Evolutionary conservation across 2,797 vertebrate genomes (phyloP).

Genomic region (Serranus cabrilla): DNA sequence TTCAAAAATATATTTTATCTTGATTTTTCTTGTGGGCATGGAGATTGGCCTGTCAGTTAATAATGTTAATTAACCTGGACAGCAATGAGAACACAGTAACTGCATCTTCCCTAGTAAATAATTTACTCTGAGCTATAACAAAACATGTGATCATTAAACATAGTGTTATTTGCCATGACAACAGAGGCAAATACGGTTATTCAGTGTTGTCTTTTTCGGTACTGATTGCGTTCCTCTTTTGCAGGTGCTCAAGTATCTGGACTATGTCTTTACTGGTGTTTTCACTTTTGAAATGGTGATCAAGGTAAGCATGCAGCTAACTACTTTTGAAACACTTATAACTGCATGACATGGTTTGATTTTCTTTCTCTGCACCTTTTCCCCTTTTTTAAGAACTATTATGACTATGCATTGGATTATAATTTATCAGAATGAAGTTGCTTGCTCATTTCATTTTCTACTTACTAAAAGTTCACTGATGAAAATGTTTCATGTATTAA

Average conservation of each 20-base stretch:
- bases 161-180: not conserved
- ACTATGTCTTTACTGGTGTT: constrained; percentile 97
- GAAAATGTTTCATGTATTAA: not conserved
- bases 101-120: not conserved
- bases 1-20: not conserved
- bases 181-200: not conserved
- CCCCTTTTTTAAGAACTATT: not conserved
- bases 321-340: not conserved
- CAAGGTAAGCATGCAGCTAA: constrained; percentile 88
- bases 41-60: not conserved
- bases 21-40: not conserved
- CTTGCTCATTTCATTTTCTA: constrained; percentile 8
- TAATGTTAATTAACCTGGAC: not conserved
- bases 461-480: constrained; percentile 14
- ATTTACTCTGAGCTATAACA: not conserved
- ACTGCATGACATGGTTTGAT: not conserved
- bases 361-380: not conserved
- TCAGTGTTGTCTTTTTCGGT: not conserved
- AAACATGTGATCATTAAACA: not conserved
- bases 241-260: constrained; percentile 96
- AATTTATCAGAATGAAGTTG: constrained; percentile 6
- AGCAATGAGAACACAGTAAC: not conserved
- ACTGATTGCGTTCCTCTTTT: constrained; percentile 32
- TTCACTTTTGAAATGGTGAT: constrained; percentile 99
- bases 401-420: constrained; percentile 4